phyloP scores from a whole-genome alignment of 2,113 vertebrate genomes.

The Haemorhous mexicanus region DNA sequence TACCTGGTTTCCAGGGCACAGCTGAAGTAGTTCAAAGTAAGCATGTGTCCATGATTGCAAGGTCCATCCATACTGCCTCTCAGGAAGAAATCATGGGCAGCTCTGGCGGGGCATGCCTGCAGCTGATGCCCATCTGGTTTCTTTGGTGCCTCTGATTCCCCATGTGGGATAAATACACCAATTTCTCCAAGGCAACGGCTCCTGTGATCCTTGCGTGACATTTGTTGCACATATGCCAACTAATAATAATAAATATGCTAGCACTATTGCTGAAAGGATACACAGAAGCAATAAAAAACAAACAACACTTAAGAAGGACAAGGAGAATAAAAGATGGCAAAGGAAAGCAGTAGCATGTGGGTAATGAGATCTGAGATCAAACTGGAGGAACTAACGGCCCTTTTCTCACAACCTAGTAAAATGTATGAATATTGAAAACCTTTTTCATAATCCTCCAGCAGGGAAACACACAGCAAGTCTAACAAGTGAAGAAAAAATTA shows the following conservation, averaged over 20 bases:
- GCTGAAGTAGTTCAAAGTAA: neutral
- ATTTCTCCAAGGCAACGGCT: constrained; percentile 7
- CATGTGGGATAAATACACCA: neutral
- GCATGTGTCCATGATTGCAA: neutral
- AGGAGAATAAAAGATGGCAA: neutral
- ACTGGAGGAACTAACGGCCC: neutral
- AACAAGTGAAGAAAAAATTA: neutral
- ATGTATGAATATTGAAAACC: constrained; percentile 34
- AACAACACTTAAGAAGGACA: constrained; percentile 10
- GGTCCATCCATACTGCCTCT: constrained; percentile 16
- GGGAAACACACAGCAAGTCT: neutral
- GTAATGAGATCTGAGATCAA: constrained; percentile 24
- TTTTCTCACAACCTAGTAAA: neutral
- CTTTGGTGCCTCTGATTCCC: neutral
- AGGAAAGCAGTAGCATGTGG: neutral
- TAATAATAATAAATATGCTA: constrained; percentile 43
- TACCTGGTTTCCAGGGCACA: neutral
- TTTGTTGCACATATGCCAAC: constrained; percentile 39
- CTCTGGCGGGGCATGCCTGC: neutral
- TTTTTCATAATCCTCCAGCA: neutral
- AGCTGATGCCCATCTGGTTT: constrained; percentile 52
- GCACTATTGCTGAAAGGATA: neutral
- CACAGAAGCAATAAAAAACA: neutral
- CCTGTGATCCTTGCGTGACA: constrained; percentile 9
- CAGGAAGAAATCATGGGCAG: neutral